phyloP scores from a whole-genome alignment of 2,113 vertebrate species.

The Lutjanus erythropterus region DNA sequence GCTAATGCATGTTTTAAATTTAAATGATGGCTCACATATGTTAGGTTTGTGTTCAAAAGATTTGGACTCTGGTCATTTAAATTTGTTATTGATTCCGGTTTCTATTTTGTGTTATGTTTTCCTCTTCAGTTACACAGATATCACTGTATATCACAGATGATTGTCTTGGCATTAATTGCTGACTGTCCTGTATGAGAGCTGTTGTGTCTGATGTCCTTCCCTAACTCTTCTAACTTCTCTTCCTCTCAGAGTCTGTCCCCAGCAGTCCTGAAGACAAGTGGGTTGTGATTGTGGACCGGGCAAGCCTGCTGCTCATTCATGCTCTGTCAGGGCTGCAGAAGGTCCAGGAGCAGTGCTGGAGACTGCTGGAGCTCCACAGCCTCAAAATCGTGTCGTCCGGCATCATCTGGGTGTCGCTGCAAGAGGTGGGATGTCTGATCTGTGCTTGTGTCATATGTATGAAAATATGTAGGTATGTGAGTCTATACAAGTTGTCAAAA shows the following conservation, averaged over 20 bases:
- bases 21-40: background rate
- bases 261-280: conserved; percentile 73
- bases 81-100: background rate
- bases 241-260: conserved; percentile 44
- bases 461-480: background rate
- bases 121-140: too few species aligned
- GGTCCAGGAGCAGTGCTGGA: conserved; percentile 82
- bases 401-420: conserved; percentile 84
- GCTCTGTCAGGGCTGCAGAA: conserved; percentile 67
- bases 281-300: conserved; percentile 77
- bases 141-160: background rate
- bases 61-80: background rate
- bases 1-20: background rate
- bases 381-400: conserved; percentile 80
- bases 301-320: conserved; percentile 79
- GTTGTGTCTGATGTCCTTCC: conserved; percentile 3
- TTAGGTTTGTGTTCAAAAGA: background rate
- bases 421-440: conserved; percentile 77
- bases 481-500: background rate
- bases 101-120: background rate
- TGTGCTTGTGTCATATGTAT: background rate
- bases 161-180: background rate
- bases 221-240: background rate
- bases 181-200: background rate
- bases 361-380: conserved; percentile 85